A percentile compares a stretch with the other conserved stretches of the same genome.
Conservation (phyloP, 2,113 vertebrate species). For the Grammomys surdaster region DNA sequence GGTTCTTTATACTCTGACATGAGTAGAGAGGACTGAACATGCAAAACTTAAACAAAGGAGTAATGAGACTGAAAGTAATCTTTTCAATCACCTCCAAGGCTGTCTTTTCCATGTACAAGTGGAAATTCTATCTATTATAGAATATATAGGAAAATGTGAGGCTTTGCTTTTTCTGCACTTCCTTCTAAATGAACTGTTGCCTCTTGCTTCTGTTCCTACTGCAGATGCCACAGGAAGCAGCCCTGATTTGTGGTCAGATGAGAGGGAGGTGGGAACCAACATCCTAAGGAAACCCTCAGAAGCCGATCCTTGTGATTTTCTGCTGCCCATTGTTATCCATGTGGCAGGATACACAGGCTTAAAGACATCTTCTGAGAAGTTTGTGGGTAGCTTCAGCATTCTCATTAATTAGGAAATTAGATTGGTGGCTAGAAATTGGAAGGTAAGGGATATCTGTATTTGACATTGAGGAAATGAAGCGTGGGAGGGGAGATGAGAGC, state of each 20-base stretch:
- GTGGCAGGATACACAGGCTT: slow-evolving; percentile 20
- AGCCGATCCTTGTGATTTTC: slow-evolving; percentile 23
- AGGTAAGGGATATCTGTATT: slow-evolving; percentile 56
- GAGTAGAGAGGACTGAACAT: background rate
- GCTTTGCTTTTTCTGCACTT: background rate
- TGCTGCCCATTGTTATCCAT: slow-evolving; percentile 24
- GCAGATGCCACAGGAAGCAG: slow-evolving; percentile 63
- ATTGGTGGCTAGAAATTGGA: slow-evolving; percentile 44
- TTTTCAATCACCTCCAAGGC: background rate
- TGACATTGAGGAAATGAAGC: slow-evolving; percentile 77
- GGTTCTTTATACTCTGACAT: background rate
- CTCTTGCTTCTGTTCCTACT: background rate
- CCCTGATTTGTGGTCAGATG: background rate
- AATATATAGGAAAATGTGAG: background rate
- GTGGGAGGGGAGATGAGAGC: slow-evolving; percentile 47
- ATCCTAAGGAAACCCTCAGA: slow-evolving; percentile 38
- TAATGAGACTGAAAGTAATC: background rate
- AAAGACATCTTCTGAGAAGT: slow-evolving; percentile 36
- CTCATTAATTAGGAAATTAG: slow-evolving; percentile 77
- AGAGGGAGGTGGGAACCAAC: background rate
- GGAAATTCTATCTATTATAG: background rate
- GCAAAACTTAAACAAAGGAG: slow-evolving; percentile 18
- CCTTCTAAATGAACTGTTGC: background rate
- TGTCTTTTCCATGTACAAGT: background rate
- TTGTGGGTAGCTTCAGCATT: slow-evolving; percentile 70